Base-by-base conservation (phyloP, 2,797 vertebrate genomes). In the Tarsius wallacei region DNA sequence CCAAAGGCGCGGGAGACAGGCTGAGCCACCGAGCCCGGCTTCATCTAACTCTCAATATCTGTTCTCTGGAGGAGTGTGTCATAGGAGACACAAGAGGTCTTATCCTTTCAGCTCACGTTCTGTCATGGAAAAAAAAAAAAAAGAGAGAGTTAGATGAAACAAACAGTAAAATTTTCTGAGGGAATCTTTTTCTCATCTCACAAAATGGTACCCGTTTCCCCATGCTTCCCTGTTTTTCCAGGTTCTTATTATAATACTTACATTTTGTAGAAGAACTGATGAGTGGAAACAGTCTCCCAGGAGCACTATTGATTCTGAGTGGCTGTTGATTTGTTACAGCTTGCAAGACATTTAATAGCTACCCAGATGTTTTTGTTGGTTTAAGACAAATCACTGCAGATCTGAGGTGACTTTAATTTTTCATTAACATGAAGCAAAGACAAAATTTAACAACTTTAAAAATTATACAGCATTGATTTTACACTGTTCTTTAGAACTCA, bases 321-420 rank as follows among this genome's bases (percentile, higher is more conserved):
- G 63, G 74, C 61, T 97, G 85, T 85, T 97, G 92, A 96, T 95
- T 91, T 97, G 96, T 95, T 84, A 86, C 24, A 83, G 59, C 7
- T 91, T 92, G n/a, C 36, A 88, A 89, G 90, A 96, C 59, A 63
- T 95, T 78, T 96, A 93, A 94, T 88, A 97, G 85, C 82, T 96
- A 95, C 28, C 13, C 42, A 68, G 89, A 89, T 93, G 57, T 89
- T 97, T 97, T 90, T 93, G 85, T 96, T 97, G 93, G 66, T 96
- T 97, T 97, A 94, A 97, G 74, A 95, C 68, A 96, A 96, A 93
- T 87, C 22, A 87, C 85, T 66, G 78, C 51, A 86, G 66, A 93
- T 92, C 61, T 91, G 42, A 93, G 36, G 63, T 86, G 53, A 94
- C 81, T 95, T 95, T 87, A 95, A 70, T 68, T 95, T 96, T 96